phyloP scores from a whole-genome alignment of 2,113 vertebrate genomes.

The Otocyon megalotis region DNA sequence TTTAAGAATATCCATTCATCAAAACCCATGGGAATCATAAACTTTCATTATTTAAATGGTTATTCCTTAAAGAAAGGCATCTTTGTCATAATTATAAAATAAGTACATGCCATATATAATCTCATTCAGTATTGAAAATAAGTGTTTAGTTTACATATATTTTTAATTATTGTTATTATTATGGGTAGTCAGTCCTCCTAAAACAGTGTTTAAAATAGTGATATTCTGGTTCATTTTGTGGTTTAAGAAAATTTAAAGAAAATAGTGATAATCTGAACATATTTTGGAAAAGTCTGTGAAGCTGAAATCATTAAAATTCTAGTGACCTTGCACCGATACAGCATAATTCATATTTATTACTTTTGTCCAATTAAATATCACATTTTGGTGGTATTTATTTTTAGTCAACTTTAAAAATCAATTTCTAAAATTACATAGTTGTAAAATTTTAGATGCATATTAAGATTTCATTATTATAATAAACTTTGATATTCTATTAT shows the following conservation, averaged over 20 bases:
- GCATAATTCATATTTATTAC: background rate
- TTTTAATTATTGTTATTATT: background rate
- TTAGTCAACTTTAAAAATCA: background rate
- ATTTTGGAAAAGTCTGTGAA: background rate
- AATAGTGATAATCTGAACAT: background rate
- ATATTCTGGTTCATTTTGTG: background rate
- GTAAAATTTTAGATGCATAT: background rate
- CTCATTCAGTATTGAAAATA: background rate
- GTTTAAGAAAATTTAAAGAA: background rate
- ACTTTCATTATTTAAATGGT: background rate
- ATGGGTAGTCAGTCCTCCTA: background rate
- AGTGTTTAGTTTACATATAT: background rate
- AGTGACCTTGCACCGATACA: background rate
- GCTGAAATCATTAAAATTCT: background rate
- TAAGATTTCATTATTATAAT: background rate
- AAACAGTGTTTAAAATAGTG: background rate
- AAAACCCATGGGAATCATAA: background rate
- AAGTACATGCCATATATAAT: background rate
- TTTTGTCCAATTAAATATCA: background rate
- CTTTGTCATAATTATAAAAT: constrained; percentile 30
- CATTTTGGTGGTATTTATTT: background rate
- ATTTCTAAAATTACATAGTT: constrained; percentile 1
- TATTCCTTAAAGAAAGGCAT: background rate
- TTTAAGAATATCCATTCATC: background rate
- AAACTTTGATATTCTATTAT: background rate